Evolutionary conservation across 2,797 vertebrate genomes (phyloP), one percentile per base, ranked within the genome.

Genomic region (Babyrousa celebensis): DNA sequence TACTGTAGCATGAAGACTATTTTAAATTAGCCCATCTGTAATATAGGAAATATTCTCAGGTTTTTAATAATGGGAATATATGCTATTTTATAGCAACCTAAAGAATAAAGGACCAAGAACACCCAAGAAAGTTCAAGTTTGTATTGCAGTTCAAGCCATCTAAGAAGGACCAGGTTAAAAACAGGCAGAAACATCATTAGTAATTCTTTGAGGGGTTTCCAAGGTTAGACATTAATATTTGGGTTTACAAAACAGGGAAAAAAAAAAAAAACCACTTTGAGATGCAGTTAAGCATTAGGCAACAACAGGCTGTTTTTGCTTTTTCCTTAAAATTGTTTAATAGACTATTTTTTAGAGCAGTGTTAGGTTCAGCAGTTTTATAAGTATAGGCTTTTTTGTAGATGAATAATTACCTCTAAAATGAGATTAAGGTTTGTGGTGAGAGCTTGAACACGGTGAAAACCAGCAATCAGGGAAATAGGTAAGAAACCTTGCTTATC

Each of bases 361-460:
- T 84, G 84, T 95, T 89, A 87, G 18, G 12, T 92, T 95, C 14
- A 94, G 60, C 18, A 36, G 36, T 36, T 36, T 36, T 36, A 90
- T 65, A 88, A 84, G 48, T 56, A 60, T 6, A 85, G 25, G 72
- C 18, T 54, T 8, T 67, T 78, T 67, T 54, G 36, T 72, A 78
- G 91, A 94, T 67, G n/a, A 91, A 85, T 80, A 95, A 62, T 98
- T 99, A 99, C 99, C 99, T 99, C 99, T 90, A 99, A 97, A 97
- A 99, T 99, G 97, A 99, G 99, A 40, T 56, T 98, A 98, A 99
- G 82, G 54, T 99, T 99, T 0, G 99, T 99, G 97, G 99, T 99
- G 85, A 99, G 99, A 74, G 99, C 99, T 98, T 99, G 99, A 48
- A 99, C 99, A 48, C 99, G 98, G 97, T 99, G 99, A 98, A 99